Base-by-base conservation (phyloP, 1,140 invertebrate genomes). In the Lethocerus indicus region DNA sequence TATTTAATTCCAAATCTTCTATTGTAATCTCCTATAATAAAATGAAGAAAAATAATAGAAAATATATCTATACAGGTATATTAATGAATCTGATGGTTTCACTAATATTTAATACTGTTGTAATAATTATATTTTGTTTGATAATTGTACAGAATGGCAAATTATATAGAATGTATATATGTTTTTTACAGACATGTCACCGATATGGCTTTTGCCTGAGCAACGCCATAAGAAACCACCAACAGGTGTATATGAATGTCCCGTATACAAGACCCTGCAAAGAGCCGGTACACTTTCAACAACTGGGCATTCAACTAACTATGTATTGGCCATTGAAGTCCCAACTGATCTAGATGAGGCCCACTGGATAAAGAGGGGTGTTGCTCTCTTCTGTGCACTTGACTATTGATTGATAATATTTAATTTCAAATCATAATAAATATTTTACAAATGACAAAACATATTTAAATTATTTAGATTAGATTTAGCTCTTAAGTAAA, bases 241-340 rank as follows among this genome's bases (percentile, higher is more conserved):
- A 18, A 5, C 13, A 6, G 41, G 41, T n/a, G n/a, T n/a, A 39
- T 92, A 91, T 59, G 71, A 69, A 49, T 88, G 83, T 63, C 88
- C 87, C 4, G 67, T 92, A 1, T 93, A 92, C 62, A 90, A 90
- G 61, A 92, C 89, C 0, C 79, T 81, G 14, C 87, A 83, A 54
- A 72, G 89, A 51, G 76, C 78, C 57, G 87, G 88, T 9, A 75
- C 79, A 49, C 65, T 83, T 12, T 87, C 86, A 39, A 92, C 87
- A 1, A 91, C 87, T 0, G 88, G 89, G 1, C 88, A 92, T 65
- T 91, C 87, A 0, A 90, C 88, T 0, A 92, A 93, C 68, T 93
- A 84, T 66, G 83, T 93, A 1, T 64, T 91, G 37, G 78, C 80
- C 1, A 73, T 92, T 54, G 70, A 81, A 43, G 63, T 92, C 20